Conservation (phyloP, 64 coral and sea anemone species). For the Anthopleura sola region DNA sequence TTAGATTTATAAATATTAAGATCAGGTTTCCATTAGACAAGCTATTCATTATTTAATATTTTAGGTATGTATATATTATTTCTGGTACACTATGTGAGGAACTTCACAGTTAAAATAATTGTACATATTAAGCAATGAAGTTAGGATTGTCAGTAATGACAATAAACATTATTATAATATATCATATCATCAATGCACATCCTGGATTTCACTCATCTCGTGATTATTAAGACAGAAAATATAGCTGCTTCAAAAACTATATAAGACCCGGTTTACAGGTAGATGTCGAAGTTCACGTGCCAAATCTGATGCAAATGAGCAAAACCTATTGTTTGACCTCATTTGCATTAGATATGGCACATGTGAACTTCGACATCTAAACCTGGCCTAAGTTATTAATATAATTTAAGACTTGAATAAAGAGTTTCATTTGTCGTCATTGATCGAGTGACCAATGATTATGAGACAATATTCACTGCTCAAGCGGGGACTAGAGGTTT, state of each 20-base stretch:
- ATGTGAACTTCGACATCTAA: no score
- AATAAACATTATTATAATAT: not conserved
- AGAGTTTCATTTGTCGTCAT: no score
- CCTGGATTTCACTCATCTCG: not conserved
- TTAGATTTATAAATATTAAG: not conserved
- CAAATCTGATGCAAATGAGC: no score
- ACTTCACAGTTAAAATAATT: not conserved
- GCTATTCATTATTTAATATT: not conserved
- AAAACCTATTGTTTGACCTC: no score
- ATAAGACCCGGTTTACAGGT: no score
- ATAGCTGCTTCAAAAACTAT: not conserved
- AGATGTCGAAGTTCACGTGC: no score
- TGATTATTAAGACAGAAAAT: not conserved
- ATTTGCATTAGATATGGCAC: no score
- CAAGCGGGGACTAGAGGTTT: no score
- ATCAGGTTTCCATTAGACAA: not conserved
- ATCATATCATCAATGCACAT: not conserved
- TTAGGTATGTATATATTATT: not conserved
- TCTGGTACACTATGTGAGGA: not conserved
- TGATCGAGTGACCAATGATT: no score
- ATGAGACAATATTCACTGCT: no score
- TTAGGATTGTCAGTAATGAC: not conserved
- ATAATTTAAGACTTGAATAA: no score
- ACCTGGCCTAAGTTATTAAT: no score
- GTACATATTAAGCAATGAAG: not conserved